Evolutionary conservation across 2,113 vertebrate genomes (phyloP).

Genomic region (Platysteira castanea): DNA sequence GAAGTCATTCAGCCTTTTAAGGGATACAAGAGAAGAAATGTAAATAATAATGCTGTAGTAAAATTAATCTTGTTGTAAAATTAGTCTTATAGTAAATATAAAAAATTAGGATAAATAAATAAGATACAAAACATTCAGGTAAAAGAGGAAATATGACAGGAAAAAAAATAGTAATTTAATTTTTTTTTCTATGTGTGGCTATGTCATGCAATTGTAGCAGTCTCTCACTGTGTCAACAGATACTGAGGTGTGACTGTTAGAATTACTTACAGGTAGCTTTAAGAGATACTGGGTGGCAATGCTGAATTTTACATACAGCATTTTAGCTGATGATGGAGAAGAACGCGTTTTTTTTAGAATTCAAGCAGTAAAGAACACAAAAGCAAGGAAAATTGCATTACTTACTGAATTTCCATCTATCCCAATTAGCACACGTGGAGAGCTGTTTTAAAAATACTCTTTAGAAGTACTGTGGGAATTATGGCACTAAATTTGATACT

Average conservation of each 20-base stretch:
- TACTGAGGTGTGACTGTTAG: neutral
- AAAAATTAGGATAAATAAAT: neutral
- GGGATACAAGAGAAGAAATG: neutral
- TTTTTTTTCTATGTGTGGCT: neutral
- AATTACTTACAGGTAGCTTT: neutral
- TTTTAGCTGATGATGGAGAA: neutral
- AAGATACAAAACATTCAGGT: neutral
- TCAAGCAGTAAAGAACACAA: neutral
- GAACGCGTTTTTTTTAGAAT: neutral
- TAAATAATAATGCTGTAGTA: neutral
- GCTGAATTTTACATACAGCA: neutral
- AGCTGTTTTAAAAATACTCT: neutral
- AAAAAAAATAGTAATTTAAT: neutral
- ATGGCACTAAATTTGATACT: neutral
- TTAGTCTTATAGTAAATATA: neutral
- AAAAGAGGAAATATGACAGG: neutral
- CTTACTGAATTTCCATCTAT: neutral
- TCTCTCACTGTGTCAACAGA: neutral
- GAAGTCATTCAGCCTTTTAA: neutral
- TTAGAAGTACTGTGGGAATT: neutral
- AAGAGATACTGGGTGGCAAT: fast-evolving
- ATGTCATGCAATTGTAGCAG: neutral
- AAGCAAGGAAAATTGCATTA: neutral
- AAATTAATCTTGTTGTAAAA: neutral
- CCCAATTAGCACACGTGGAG: neutral